Evolutionary conservation across 2,888 invertebrate species (phyloP).

Genomic region (Disparrhopalites patrizii): DNA sequence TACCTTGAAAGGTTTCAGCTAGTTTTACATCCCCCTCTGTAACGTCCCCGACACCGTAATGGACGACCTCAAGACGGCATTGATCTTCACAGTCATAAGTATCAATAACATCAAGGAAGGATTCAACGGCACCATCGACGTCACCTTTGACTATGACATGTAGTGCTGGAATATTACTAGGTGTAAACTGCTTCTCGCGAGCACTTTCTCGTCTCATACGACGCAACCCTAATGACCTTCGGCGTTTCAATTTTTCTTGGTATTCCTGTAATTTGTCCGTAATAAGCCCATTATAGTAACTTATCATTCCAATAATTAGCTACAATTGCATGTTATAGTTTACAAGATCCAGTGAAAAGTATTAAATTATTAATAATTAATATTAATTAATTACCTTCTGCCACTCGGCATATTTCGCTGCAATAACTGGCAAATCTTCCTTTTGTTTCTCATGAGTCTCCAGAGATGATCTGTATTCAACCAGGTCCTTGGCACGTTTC

Average conservation of each 20-base stretch:
- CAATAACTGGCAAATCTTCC: conserved; percentile 61
- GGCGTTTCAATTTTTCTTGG: conserved; percentile 59
- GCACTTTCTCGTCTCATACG: conserved; percentile 59
- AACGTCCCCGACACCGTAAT: conserved; percentile 85
- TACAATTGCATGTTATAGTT: no score
- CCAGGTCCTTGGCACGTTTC: conserved; percentile 65
- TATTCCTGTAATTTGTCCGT: conserved; percentile 55
- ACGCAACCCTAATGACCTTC: conserved; percentile 61
- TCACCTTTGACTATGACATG: conserved; percentile 60
- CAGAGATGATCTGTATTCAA: conserved; percentile 62
- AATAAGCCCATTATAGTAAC: no score
- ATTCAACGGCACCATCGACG: conserved; percentile 94
- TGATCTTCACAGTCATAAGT: conserved; percentile 66
- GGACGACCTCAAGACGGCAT: conserved; percentile 78
- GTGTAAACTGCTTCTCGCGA: conserved; percentile 58
- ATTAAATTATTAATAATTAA: no score
- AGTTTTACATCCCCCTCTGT: conserved; percentile 78
- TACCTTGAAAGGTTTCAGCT: conserved; percentile 67
- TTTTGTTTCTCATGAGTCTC: conserved; percentile 62
- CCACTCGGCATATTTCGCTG: conserved; percentile 64
- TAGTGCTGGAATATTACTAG: conserved; percentile 32
- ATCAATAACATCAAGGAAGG: conserved; percentile 82
- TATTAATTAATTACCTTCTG: no score
- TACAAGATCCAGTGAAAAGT: no score
- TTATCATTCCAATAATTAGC: no score